Conservation (phyloP, 1,140 invertebrate species). For the Scaptomyza pallida region DNA sequence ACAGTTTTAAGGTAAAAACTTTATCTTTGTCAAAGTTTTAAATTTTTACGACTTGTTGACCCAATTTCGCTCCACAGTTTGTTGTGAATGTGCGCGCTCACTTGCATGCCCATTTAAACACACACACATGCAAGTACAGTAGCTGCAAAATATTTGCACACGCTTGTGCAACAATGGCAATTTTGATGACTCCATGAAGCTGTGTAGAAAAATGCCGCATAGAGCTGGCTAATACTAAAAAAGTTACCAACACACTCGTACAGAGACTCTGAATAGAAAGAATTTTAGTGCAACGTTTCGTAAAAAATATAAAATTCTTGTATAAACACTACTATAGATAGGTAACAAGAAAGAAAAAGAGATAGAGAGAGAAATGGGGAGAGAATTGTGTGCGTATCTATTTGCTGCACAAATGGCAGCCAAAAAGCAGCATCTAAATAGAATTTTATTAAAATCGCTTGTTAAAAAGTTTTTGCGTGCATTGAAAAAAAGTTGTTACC, state of each 20-base stretch:
- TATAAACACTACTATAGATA: background rate
- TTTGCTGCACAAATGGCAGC: constrained; percentile 33
- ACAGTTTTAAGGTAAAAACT: constrained; percentile 7
- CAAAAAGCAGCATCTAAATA: constrained; percentile 69
- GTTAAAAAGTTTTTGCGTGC: constrained; percentile 65
- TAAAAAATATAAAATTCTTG: constrained; percentile 16
- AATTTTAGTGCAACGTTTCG: constrained; percentile 40
- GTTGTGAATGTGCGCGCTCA: constrained; percentile 31
- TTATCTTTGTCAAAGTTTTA: constrained; percentile 8
- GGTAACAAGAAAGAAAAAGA: no score
- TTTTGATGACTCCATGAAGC: constrained; percentile 11
- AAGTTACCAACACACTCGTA: constrained; percentile 23
- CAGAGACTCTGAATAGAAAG: constrained; percentile 42
- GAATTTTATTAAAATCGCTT: constrained; percentile 83
- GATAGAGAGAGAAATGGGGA: no score
- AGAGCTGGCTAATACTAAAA: constrained; percentile 20
- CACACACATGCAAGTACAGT: constrained; percentile 23
- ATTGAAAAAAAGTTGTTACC: constrained; percentile 65
- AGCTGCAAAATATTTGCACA: constrained; percentile 36
- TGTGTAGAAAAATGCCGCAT: constrained; percentile 1
- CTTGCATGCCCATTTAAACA: constrained; percentile 24
- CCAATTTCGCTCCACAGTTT: constrained; percentile 30
- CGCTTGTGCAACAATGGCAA: constrained; percentile 37
- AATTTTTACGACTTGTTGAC: constrained; percentile 23
- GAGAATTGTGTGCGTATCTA: background rate